Conservation (phyloP, 2,888 invertebrate genomes). For the Papilio elwesi region DNA sequence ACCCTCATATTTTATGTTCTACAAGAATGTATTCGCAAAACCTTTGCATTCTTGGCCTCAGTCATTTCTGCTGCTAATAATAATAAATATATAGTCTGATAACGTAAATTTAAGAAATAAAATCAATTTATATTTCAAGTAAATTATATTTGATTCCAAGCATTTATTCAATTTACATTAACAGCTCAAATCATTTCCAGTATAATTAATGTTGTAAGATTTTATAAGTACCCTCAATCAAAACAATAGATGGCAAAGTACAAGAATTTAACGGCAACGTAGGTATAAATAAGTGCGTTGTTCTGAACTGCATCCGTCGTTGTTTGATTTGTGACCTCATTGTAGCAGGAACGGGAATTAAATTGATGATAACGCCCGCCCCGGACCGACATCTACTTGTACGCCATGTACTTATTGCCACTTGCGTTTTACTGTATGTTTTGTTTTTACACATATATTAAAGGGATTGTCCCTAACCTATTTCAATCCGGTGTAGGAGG, state of each 20-base stretch:
- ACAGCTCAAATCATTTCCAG: background rate
- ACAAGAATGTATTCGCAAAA: background rate
- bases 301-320: slow-evolving; percentile 54
- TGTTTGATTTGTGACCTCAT: slow-evolving; percentile 80
- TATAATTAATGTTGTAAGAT: slow-evolving; percentile 4
- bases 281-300: slow-evolving; percentile 45
- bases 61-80: background rate
- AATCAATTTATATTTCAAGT: background rate
- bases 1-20: background rate
- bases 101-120: background rate
- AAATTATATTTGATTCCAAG: background rate
- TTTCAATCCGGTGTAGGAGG: slow-evolving; percentile 3
- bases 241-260: background rate
- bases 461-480: slow-evolving; percentile 16
- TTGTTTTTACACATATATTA: background rate
- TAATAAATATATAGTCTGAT: background rate
- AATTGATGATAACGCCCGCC: slow-evolving; percentile 74
- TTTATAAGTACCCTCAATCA: slow-evolving; percentile 11
- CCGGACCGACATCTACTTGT: slow-evolving; percentile 56
- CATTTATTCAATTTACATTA: background rate
- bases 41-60: background rate
- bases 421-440: slow-evolving; percentile 53
- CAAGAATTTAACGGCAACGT: slow-evolving; percentile 42
- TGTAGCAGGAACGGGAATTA: slow-evolving; percentile 79
- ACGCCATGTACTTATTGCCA: slow-evolving; percentile 5